These are phyloP conservation scores for Alloplasta piceator DNA, from an alignment of 2,888 invertebrate species.

Conservation along the genomic window DNA sequence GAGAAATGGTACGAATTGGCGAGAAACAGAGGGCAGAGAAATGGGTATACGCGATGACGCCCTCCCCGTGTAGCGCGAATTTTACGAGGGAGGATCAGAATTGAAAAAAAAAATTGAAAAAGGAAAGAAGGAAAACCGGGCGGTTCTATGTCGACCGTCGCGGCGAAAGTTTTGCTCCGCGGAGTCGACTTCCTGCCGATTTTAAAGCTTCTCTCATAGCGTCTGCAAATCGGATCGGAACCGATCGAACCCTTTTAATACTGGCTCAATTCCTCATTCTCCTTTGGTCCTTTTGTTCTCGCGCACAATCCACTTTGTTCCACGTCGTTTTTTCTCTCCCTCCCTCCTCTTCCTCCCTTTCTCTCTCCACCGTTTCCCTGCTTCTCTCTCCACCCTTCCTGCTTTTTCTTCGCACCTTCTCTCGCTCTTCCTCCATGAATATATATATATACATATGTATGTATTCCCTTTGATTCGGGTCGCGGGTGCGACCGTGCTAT, in stretches of 20 bases:
- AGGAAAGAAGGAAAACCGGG: not conserved
- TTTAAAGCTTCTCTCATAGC: conserved; percentile 48
- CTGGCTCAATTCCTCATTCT: conserved; percentile 42
- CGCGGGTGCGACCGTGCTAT: conserved; percentile 67
- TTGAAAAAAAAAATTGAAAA: not conserved
- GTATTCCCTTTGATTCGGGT: conserved; percentile 56
- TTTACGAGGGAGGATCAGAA: conserved; percentile 20
- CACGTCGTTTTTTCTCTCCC: conserved; percentile 6
- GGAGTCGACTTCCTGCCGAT: conserved; percentile 31
- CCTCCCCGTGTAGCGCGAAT: conserved; percentile 10
- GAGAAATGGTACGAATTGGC: conserved; percentile 59
- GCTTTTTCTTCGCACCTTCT: conserved; percentile 4
- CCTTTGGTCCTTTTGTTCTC: conserved; percentile 46
- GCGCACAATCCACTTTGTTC: conserved; percentile 27
- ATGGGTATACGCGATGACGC: conserved; percentile 10
- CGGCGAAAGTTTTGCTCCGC: conserved; percentile 30
- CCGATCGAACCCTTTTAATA: conserved; percentile 58
- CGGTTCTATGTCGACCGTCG: not conserved
- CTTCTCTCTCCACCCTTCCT: conserved; percentile 1
- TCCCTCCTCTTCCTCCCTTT: conserved; percentile 22
- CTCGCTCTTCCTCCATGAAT: conserved; percentile 5
- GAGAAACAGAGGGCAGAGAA: conserved; percentile 27
- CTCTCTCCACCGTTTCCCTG: not conserved
- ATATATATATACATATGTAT: conserved; percentile 14
- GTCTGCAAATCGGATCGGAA: conserved; percentile 49